Base-by-base conservation (phyloP, 2,113 vertebrate genomes). In the Elaphurus davidianus region DNA sequence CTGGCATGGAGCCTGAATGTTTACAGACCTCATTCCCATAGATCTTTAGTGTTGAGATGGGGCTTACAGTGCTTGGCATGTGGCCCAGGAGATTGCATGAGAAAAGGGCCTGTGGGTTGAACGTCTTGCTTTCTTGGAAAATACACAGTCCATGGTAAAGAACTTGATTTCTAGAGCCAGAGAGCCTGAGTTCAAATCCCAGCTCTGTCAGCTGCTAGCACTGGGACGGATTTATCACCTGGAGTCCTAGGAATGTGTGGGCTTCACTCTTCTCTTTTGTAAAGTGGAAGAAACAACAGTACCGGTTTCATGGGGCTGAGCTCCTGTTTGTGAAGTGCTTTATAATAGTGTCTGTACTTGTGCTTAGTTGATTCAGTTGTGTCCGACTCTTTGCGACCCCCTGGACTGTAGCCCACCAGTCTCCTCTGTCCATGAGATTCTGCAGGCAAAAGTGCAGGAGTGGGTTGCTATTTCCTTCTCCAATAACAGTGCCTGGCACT, bases 101-200 rank as follows among this genome's bases (percentile, higher is more conserved):
- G 95, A 57, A 89, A 97, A 93, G 52, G 55, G n/a, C 43, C 33
- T 87, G 19, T 12, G 28, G 54, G 55, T 33, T 82, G 78, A 74
- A 87, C 33, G 25, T 55, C 95, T 81, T 92, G n/a, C 50, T 91
- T 86, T 90, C 60, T 78, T 90, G 85, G 33, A 90, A 96, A 27
- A 36, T 13, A 13, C 64, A 10, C 2, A 79, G 55, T 82, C 7
- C 16, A 30, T 28, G 3, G 19, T 47, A 81, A 59, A 91, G 54
- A 76, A 43, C 11, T 21, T 2, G 74, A 19, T 7, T 13, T 59
- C n/a, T 12, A 36, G 36, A 95, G 15, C 7, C 8, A 81, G 52
- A 76, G 9, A 87, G 0, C 16, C 45, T 47, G 55, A 12, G 8
- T 91, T 21, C 87, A 78, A 47, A 25, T 86, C 28, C 9, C 23